phyloP scores from a whole-genome alignment of 2,797 vertebrate species.

The Hippoglossus hippoglossus region DNA sequence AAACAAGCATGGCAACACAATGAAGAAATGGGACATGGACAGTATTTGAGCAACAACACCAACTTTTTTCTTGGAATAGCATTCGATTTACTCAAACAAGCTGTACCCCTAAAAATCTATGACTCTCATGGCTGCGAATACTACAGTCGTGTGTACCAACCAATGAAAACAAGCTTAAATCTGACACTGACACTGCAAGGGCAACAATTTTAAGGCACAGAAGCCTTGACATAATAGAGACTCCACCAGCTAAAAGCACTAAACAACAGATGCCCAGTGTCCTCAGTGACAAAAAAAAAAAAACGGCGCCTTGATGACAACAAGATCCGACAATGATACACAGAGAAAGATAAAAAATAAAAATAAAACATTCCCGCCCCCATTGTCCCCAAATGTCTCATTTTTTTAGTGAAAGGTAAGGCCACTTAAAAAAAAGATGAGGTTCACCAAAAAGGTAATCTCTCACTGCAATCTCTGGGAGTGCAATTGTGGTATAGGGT shows the following conservation, averaged over 20 bases:
- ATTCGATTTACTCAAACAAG: conserved; percentile 65
- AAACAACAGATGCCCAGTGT: conserved; percentile 84
- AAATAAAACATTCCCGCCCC: conserved; percentile 68
- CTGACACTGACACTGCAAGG: conserved; percentile 78
- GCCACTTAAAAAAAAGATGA: conserved; percentile 87
- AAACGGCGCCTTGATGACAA: conserved; percentile 73
- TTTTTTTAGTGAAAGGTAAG: conserved; percentile 86
- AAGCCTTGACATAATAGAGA: conserved; percentile 90
- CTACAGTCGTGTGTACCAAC: conserved; percentile 62
- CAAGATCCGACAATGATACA: conserved; percentile 67
- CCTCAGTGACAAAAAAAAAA: conserved; percentile 68
- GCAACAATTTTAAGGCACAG: conserved; percentile 88
- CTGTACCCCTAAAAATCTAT: conserved; percentile 62
- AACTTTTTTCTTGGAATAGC: conserved; percentile 27
- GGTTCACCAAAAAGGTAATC: conserved; percentile 86
- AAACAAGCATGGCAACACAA: conserved; percentile 78
- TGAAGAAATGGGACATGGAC: conserved; percentile 68
- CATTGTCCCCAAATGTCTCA: conserved; percentile 81
- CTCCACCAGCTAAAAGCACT: conserved; percentile 87
- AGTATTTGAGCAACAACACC: conserved; percentile 65
- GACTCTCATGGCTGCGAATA: conserved; percentile 53
- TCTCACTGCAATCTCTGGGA: conserved; percentile 87
- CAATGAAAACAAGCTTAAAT: conserved; percentile 68
- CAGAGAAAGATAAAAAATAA: conserved; percentile 50
- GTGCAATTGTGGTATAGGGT: conserved; percentile 81